A percentile compares a stretch with the other conserved stretches of the same genome.
Conservation (phyloP, 2,797 vertebrate species). For the Leuciscus waleckii region DNA sequence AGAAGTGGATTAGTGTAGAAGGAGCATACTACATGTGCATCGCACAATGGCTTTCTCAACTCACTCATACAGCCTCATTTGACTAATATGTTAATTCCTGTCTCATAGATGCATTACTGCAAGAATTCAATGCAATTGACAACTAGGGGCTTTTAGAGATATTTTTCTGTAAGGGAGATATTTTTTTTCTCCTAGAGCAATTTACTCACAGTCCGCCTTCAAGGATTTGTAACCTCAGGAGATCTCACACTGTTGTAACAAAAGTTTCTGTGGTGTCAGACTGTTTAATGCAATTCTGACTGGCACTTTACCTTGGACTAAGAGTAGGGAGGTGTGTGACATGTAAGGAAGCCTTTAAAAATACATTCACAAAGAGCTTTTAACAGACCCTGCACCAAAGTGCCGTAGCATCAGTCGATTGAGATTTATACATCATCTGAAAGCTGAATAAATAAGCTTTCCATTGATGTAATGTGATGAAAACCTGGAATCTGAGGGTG, state of each 20-base stretch:
- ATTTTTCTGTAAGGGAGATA: neutral
- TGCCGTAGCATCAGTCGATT: conserved; percentile 9
- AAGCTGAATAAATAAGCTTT: too few relatives aligned
- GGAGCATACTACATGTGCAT: neutral
- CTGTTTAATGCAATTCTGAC: conserved; percentile 59
- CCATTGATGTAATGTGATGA: too few relatives aligned
- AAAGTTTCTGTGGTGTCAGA: conserved; percentile 65
- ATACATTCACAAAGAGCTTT: conserved; percentile 64
- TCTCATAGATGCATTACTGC: neutral
- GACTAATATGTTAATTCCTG: neutral
- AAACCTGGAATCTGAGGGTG: too few relatives aligned
- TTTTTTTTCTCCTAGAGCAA: conserved; percentile 50
- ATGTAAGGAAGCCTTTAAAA: conserved; percentile 62
- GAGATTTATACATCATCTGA: too few relatives aligned
- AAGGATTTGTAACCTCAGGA: conserved; percentile 57
- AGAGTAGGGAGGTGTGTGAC: conserved; percentile 31
- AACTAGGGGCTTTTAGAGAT: neutral
- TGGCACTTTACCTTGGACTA: conserved; percentile 54
- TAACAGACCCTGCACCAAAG: conserved; percentile 56
- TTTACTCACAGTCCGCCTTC: conserved; percentile 62
- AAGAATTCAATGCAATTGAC: neutral
- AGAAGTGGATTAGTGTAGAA: conserved; percentile 54
- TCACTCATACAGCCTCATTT: conserved; percentile 33
- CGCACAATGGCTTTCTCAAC: conserved; percentile 40
- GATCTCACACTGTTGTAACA: conserved; percentile 62